These are phyloP conservation scores for Lumbricus terrestris DNA, from an alignment of 2,888 invertebrate species.

Conservation along the genomic window DNA sequence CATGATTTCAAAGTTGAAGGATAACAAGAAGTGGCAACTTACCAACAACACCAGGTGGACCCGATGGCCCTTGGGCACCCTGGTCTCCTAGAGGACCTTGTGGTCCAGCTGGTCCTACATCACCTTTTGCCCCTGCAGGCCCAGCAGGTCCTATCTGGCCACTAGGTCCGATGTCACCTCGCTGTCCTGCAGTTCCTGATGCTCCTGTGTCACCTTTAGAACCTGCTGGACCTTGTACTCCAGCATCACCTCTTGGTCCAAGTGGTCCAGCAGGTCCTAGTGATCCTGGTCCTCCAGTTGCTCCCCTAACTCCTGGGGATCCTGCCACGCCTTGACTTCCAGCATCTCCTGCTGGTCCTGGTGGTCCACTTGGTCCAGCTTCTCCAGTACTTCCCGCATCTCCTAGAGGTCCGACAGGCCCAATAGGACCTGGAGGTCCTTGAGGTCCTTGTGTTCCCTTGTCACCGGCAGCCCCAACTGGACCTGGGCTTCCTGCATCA, in stretches of 20 bases:
- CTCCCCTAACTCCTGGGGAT: slow-evolving; percentile 21
- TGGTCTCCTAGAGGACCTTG: slow-evolving; percentile 26
- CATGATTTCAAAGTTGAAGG: neutral
- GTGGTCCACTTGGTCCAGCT: slow-evolving; percentile 32
- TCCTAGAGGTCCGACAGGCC: slow-evolving; percentile 28
- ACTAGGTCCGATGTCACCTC: neutral
- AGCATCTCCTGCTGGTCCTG: slow-evolving; percentile 34
- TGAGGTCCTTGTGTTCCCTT: slow-evolving; percentile 30
- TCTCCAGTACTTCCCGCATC: slow-evolving; percentile 30
- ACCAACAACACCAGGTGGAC: slow-evolving; percentile 31
- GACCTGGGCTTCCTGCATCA: slow-evolving; percentile 20
- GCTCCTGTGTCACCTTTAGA: slow-evolving; percentile 7
- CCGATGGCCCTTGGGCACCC: slow-evolving; percentile 11
- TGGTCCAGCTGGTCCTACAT: slow-evolving; percentile 30
- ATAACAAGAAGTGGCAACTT: neutral
- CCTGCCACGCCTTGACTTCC: slow-evolving; percentile 28
- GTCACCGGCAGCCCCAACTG: slow-evolving; percentile 12
- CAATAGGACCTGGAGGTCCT: slow-evolving; percentile 29
- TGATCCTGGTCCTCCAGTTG: slow-evolving; percentile 26
- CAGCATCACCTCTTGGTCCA: slow-evolving; percentile 12
- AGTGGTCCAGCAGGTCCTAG: slow-evolving; percentile 21
- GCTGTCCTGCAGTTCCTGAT: slow-evolving; percentile 10
- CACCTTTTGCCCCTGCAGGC: slow-evolving; percentile 27
- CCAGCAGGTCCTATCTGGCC: slow-evolving; percentile 22
- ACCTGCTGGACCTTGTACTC: neutral